phyloP scores from a whole-genome alignment of 2,888 invertebrate species.

The Synergus gifuensis region DNA sequence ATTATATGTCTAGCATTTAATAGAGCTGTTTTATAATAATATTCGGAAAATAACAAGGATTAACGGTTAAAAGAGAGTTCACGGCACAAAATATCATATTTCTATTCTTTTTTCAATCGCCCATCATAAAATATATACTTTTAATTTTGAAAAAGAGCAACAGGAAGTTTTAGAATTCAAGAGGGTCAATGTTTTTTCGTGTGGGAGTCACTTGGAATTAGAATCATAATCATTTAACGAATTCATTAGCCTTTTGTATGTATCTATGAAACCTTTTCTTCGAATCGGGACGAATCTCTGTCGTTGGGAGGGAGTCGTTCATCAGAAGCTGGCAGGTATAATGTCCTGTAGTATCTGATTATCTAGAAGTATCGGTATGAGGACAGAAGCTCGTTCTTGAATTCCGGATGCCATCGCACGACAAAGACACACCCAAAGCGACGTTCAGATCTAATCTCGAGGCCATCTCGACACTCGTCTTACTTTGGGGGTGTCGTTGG shows the following conservation, averaged over 20 bases:
- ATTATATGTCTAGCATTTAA: no score
- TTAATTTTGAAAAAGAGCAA: not conserved
- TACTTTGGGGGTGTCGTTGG: conserved; percentile 57
- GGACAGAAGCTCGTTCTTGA: conserved; percentile 64
- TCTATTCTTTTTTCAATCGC: no score
- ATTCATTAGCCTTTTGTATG: conserved; percentile 14
- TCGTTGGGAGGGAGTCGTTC: conserved; percentile 3
- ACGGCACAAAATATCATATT: no score
- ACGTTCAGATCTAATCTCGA: conserved; percentile 71
- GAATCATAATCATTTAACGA: not conserved
- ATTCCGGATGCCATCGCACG: conserved; percentile 67
- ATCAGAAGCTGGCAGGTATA: conserved; percentile 21
- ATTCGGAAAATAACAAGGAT: not conserved
- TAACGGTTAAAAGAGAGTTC: no score
- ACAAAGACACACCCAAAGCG: conserved; percentile 70
- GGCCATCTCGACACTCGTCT: conserved; percentile 67
- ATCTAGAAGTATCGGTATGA: conserved; percentile 51
- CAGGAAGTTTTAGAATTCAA: conserved; percentile 1
- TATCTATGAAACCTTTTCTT: conserved; percentile 13
- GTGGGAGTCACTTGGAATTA: conserved; percentile 15
- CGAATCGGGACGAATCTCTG: conserved; percentile 1
- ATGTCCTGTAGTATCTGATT: conserved; percentile 2
- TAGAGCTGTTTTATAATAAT: not conserved
- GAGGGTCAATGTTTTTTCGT: not conserved
- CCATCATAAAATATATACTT: not conserved